Base-by-base conservation (phyloP, 2,113 vertebrate genomes). In the Noturus placidus region DNA sequence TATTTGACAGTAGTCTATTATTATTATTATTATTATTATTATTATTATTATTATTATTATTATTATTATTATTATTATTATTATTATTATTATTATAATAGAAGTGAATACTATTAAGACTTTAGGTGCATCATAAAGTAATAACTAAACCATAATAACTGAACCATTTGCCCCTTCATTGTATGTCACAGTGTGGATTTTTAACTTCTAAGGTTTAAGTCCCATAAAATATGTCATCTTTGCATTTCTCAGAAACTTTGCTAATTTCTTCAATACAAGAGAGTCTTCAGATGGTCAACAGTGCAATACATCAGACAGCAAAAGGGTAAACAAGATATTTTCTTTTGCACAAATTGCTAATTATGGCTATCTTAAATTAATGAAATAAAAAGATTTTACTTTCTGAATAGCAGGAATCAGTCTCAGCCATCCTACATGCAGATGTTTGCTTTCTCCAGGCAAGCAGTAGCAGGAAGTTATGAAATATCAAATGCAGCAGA, bases 401-500 rank as follows among this genome's bases (percentile, higher is more conserved):
- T 69, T 89, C 20, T 90, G 0, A 92, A 86, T 83, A 90, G 90
- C 84, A 92, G 92, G 79, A 92, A 25, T 70, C 93, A 86, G 19
- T 88, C 83, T 42, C 5, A 56, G 63, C 7, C 78, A 2, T 89
- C 93, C 33, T 93, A 94, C 14, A 30, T 86, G 3, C 90, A 89
- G 38, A 91, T 94, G 67, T 93, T 96, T 89, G 81, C 91, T 42
- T 95, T 96, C 63, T 92, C 91, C 78, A 96, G 95, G 46, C 92
- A 93, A 91, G 91, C 92, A 0, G 95, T 92, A 2, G 93, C 52
- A 80, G 30, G 95, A 25, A 96, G 92, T 50, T 86, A 85, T 59
- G 93, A 92, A 57, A 70, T 95, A 72, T 94, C 95, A 87, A 93
- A 82, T 89, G 95, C 96, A 4, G 97, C 97, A 0, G 97, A 97